Evolutionary conservation across 2,113 vertebrate species (phyloP), one percentile per base, ranked within the genome.

Genomic region (Cricetomys ansorgei): DNA sequence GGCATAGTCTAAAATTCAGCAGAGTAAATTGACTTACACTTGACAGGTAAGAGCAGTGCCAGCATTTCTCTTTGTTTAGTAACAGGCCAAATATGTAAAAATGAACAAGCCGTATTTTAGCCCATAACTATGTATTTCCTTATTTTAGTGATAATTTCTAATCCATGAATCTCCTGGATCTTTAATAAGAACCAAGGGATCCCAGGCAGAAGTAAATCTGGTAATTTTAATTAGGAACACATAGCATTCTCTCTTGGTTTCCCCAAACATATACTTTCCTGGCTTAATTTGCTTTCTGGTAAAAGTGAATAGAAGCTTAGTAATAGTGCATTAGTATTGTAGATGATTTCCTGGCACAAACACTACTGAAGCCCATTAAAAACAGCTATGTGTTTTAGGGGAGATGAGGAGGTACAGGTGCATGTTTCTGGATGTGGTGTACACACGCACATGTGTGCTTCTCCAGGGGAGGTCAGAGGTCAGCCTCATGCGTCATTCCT

Each of bases 101-200:
- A 85, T 80, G 16, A 17, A 62, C 43, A 69, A 57, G 19, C 62
- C 40, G 17, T 92, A 55, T 53, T 87, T 95, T 83, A 57, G 23
- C 48, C 48, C 55, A 23, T 89, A 53, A 76, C 45, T 65, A 10
- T 57, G 27, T 16, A 34, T 87, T 92, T 90, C 89, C 50, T 67
- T 87, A 69, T 76, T 92, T 92, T 85, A 89, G 50, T 69, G 72
- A 73, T 69, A 59, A 75, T 93, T 96, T 96, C 37, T 70, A 34
- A 69, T 83, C 90, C 27, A 59, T 94, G 55, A 29, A 4, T 80
- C 4, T 84, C 40, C 65, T 95, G 77, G 94, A 70, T 95, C 31
- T 93, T 93, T 87, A 88, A 15, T 96, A 94, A 90, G 62, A 62
- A 25, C 91, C 64, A 76, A 88, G 23, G 29, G 73, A 45, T 31